Base-by-base conservation (phyloP, 2,888 invertebrate species). In the Drosophila affinis region DNA sequence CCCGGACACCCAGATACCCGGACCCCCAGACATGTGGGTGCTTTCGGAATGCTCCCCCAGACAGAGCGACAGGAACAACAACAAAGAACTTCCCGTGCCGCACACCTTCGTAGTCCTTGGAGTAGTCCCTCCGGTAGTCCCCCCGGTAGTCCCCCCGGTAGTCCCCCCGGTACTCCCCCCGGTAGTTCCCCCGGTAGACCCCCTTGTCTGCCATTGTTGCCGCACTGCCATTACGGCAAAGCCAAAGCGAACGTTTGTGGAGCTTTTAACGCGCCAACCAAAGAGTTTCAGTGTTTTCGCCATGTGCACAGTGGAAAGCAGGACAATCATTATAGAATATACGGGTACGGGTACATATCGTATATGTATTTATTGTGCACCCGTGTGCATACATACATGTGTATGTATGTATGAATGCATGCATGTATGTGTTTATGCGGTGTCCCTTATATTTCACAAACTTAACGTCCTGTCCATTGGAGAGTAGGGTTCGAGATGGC, bases 231-330 rank as follows among this genome's bases (percentile, higher is more conserved):
- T 75, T 47, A 68, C 68, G 56, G 69, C n/a, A 49, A 65, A 65
- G 69, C 65, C 65, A 65, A 65, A 65, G 69, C 56, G 65, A 69
- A 45, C 57, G 70, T 49, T 69, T 56, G 55, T 67, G 49, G 32
- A 45, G 49, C 49, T 69, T 56, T 67, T 51, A 67, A 45, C 69
- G 70, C 70, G 44, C 57, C 57, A 58, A 49, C 49, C 57, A 32
- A 57, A 57, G 56, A 44, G 21, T 51, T 69, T 7, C 29, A 27
- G 27, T 27, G 27, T 7, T 27, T 27, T 29, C 29, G 2, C 39
- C 69, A 67, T 70, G 70, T 69, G 70, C 29, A 24, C 34, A 65
- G 48, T 12, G 14, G 45, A 34, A 48, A 24, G 24, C 48, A 56
- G 69, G 70, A 55, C 65, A 45, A n/a, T 39, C 65, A 29, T 51